phyloP scores from a whole-genome alignment of 2,797 vertebrate genomes.

The Lophotriccus pileatus region DNA sequence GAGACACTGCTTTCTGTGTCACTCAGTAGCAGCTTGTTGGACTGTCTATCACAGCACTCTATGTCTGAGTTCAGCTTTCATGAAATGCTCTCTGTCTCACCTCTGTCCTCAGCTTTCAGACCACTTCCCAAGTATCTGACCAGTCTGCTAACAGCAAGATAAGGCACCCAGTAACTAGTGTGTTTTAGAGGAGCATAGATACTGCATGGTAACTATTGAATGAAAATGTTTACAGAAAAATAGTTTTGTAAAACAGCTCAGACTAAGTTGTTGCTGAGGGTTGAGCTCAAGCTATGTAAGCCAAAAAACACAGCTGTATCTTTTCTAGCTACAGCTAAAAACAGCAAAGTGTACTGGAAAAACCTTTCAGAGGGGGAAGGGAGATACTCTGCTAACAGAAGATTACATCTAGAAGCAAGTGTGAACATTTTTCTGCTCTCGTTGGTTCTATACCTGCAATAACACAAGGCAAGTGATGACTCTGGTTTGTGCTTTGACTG shows the following conservation, averaged over 20 bases:
- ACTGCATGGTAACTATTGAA: slow-evolving; percentile 35
- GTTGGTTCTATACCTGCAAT: slow-evolving; percentile 25
- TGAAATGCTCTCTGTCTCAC: background rate
- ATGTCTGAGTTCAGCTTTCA: background rate
- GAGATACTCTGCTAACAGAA: background rate
- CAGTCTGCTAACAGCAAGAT: background rate
- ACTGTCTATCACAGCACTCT: background rate
- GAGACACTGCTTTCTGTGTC: background rate
- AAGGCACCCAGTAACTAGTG: background rate
- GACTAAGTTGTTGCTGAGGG: slow-evolving; percentile 50
- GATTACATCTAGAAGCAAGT: slow-evolving; percentile 35
- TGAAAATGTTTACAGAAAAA: slow-evolving; percentile 60
- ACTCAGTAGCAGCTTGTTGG: background rate
- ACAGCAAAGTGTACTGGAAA: slow-evolving; percentile 60
- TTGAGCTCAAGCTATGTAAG: slow-evolving; percentile 14
- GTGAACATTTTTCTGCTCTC: slow-evolving; percentile 20
- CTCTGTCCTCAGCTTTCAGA: background rate
- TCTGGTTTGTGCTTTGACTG: background rate
- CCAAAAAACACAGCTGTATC: slow-evolving; percentile 67
- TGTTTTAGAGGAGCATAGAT: slow-evolving; percentile 19
- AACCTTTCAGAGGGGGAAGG: background rate
- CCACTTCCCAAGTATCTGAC: background rate
- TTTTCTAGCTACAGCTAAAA: slow-evolving; percentile 70
- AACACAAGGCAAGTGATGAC: background rate
- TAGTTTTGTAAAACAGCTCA: slow-evolving; percentile 54